phyloP scores from a whole-genome alignment of 2,797 vertebrate species.

The Sebastes vulpes region DNA sequence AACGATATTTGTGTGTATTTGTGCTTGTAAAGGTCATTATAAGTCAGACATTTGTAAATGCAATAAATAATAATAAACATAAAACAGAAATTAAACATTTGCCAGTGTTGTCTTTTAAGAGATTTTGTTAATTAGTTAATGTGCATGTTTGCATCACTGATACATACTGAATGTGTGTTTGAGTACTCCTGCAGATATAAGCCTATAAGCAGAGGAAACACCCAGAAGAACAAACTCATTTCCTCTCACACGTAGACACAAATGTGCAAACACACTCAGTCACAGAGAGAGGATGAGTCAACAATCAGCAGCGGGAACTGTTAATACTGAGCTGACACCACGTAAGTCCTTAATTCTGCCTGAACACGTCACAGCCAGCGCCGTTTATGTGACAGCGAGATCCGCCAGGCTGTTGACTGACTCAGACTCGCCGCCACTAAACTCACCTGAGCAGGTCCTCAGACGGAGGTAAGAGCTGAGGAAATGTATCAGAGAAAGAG shows the following conservation, averaged over 20 bases:
- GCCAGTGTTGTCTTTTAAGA: not conserved
- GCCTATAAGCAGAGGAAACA: not conserved
- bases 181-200: not conserved
- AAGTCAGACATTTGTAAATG: not conserved
- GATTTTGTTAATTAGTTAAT: not conserved
- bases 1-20: not conserved
- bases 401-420: not conserved
- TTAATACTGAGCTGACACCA: not conserved
- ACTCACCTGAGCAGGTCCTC: not conserved
- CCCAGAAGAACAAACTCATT: not conserved
- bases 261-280: not conserved
- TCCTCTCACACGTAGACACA: not conserved
- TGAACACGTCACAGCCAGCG: not conserved
- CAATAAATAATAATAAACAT: not conserved
- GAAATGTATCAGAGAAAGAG: not conserved
- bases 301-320: not conserved
- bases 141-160: not conserved
- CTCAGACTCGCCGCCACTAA: not conserved
- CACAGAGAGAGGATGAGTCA: constrained; percentile 15
- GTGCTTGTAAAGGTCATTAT: not conserved
- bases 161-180: not conserved
- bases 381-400: not conserved
- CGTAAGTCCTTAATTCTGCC: not conserved
- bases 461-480: accelerated
- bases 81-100: not conserved